A percentile compares a stretch with the other conserved stretches of the same genome.
phyloP scores from a whole-genome alignment of 2,113 vertebrate species.

The Petrocephalus zakoni region DNA sequence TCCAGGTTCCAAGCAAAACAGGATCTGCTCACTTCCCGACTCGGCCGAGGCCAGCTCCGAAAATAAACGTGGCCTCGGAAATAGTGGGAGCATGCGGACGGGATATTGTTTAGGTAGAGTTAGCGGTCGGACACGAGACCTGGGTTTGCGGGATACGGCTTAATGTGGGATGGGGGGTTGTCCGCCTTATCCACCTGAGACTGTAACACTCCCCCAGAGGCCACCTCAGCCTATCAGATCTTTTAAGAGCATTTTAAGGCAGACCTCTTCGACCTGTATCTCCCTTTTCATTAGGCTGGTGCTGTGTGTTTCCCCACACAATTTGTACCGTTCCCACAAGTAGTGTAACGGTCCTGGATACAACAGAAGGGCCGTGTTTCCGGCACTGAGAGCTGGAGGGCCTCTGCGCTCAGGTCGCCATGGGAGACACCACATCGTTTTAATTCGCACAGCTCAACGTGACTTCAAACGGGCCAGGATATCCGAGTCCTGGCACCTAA shows the following conservation, averaged over 20 bases:
- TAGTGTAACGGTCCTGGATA: not conserved
- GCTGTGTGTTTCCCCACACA: not conserved
- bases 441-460: conserved; percentile 54
- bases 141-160: not conserved
- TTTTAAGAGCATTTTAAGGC: not conserved
- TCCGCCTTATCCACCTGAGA: not conserved
- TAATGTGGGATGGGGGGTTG: not conserved
- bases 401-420: conserved; percentile 34
- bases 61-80: conserved; percentile 20
- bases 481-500: conserved; percentile 57
- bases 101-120: not conserved
- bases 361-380: not conserved
- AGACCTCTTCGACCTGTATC: not conserved
- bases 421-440: conserved; percentile 54
- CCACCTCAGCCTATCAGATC: not conserved
- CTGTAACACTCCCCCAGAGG: not conserved
- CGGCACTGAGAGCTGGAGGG: not conserved
- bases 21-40: conserved; percentile 26
- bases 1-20: conserved; percentile 37
- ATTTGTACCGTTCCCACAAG: not conserved
- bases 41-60: not conserved
- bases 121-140: not conserved
- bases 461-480: conserved; percentile 51
- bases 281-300: not conserved
- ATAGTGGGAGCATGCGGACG: conserved; percentile 8